Conservation (phyloP, 2,888 invertebrate genomes). For the Phaonia tiefii region DNA sequence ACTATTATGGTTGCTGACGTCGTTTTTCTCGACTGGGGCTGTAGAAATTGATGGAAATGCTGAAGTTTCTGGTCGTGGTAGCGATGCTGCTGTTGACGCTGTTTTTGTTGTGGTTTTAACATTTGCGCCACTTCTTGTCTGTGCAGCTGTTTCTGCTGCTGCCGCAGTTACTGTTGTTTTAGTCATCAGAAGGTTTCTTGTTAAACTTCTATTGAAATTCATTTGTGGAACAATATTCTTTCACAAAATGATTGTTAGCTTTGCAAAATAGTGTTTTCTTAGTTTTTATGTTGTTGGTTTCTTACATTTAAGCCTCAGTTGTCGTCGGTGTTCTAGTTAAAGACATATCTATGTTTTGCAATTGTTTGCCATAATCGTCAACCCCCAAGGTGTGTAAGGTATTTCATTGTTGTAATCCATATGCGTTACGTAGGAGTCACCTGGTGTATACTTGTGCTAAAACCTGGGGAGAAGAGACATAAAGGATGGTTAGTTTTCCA, state of each 20-base stretch:
- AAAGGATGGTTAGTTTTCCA: too few relatives aligned
- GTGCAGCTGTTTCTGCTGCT: slow-evolving; percentile 11
- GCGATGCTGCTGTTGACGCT: slow-evolving; percentile 15
- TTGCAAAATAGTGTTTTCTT: slow-evolving; percentile 27
- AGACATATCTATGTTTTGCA: slow-evolving; percentile 19
- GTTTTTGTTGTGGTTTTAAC: slow-evolving; percentile 49
- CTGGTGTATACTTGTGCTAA: background rate
- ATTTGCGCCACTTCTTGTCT: slow-evolving; percentile 51
- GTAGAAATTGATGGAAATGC: slow-evolving; percentile 33
- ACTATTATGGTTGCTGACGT: slow-evolving; percentile 22
- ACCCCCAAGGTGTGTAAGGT: slow-evolving; percentile 22
- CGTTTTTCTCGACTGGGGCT: slow-evolving; percentile 41
- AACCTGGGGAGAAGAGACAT: background rate
- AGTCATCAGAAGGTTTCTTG: slow-evolving; percentile 48
- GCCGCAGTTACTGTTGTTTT: slow-evolving; percentile 27
- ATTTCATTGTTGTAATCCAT: slow-evolving; percentile 16
- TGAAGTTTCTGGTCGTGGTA: slow-evolving; percentile 27
- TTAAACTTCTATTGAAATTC: slow-evolving; percentile 55
- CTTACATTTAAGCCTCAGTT: background rate
- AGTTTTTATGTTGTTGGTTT: slow-evolving; percentile 14
- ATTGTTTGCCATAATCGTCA: slow-evolving; percentile 7
- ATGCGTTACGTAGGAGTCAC: background rate
- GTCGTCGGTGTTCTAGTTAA: background rate
- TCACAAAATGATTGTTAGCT: slow-evolving; percentile 46
- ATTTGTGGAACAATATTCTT: slow-evolving; percentile 43